Evolutionary conservation across 2,888 invertebrate species (phyloP), one percentile per base, ranked within the genome.

Genomic region (Eueremaeus valkanovi): DNA sequence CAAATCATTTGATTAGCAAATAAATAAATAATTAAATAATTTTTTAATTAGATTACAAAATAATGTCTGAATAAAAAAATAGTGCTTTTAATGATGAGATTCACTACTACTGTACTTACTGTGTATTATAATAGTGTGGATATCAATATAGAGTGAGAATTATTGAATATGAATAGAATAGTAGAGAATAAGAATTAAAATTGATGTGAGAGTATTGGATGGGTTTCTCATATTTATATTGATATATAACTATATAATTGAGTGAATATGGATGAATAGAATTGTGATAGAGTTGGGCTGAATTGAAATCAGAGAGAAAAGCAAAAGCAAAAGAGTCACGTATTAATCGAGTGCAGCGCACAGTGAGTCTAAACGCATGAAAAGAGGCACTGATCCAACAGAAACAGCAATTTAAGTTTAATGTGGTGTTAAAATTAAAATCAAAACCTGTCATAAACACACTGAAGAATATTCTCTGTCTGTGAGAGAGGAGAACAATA

Each of bases 401-500:
- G 27, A 70, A 42, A 70, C 70, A 70, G 24, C 70, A 42, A 70
- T 70, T 70, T 70, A 70, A 70, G 70, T 70, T 70, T 45, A 70
- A 70, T 70, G 42, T 27, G 27, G 70, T 70, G 70, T 70, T 70
- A 70, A 70, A 70, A 70, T 70, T 70, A 70, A 70, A 70, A 40
- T 70, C 70, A 70, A 45, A 70, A 70, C 21, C 70, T 70, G 70
- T 70, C 70, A 70, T 45, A 42, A 70, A 21, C 70, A 70, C 27
- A 45, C 36, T 45, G 16, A 42, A 13, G n/a, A n/a, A 27, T 24
- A 3, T 18, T 16, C 27, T 49, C 27, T 58, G 13, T 24, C 27
- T 61, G 9, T 29, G 61, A 61, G 29, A n/a, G 61, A 16, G 6
- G 18, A 16, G 45, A 8, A 36, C n/a, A 66, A 11, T 16, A 36